Conservation (phyloP, 2,797 vertebrate genomes). For the Coregonus sp. region DNA sequence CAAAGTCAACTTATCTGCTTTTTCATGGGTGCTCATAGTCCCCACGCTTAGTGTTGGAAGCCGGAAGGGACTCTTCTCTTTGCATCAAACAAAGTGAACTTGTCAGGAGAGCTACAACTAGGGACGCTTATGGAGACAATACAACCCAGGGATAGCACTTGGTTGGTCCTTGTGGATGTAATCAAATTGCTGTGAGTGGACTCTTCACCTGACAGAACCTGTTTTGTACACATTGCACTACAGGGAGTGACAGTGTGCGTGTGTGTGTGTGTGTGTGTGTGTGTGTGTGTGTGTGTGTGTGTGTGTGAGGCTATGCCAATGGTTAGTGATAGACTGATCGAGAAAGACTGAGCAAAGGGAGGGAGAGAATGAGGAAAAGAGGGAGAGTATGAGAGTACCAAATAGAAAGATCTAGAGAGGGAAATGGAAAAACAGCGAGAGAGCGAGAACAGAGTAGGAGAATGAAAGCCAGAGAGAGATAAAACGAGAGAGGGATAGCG, state of each 20-base stretch:
- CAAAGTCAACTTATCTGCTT: slow-evolving; percentile 51
- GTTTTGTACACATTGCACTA: slow-evolving; percentile 36
- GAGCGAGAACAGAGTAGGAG: neutral
- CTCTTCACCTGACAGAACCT: slow-evolving; percentile 29
- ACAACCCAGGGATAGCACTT: neutral
- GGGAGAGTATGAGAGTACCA: neutral
- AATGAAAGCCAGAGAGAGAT: slow-evolving; percentile 8
- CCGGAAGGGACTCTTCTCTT: slow-evolving; percentile 5
- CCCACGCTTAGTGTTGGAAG: slow-evolving; percentile 40
- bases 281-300: too few relatives aligned
- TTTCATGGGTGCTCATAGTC: neutral
- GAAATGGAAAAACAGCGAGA: neutral
- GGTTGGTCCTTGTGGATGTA: neutral
- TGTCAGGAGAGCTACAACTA: too few relatives aligned
- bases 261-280: too few relatives aligned
- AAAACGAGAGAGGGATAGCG: slow-evolving; percentile 14
- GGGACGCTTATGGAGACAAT: too few relatives aligned
- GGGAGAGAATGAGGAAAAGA: neutral
- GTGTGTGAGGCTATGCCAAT: neutral
- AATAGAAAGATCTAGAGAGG: neutral
- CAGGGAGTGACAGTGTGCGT: slow-evolving; percentile 22
- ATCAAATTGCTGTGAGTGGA: slow-evolving; percentile 5
- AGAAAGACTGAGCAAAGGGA: neutral
- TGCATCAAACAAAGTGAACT: too few relatives aligned
- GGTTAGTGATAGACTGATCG: neutral